These are phyloP conservation scores for Peromyscus californicus DNA, from an alignment of 2,113 vertebrate species.

Conservation along the genomic window DNA sequence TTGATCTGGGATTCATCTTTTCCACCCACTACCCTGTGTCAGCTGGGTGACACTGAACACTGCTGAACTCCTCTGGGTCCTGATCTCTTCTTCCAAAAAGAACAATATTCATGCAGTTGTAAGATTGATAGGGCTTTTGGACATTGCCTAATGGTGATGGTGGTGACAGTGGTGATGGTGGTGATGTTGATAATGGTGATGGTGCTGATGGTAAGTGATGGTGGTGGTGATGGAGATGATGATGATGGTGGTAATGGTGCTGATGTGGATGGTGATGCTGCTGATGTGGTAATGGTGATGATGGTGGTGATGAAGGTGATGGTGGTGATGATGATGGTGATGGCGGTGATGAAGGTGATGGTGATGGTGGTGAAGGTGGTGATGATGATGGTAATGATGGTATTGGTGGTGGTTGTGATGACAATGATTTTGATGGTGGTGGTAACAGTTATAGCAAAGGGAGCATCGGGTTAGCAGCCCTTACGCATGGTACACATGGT, in stretches of 20 bases:
- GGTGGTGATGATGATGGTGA: not conserved
- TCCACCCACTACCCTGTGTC: not conserved
- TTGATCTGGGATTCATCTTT: not conserved
- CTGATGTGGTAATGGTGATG: not conserved
- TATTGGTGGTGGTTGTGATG: not conserved
- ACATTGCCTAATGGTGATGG: not conserved
- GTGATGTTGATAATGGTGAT: accelerated
- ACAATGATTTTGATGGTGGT: not conserved
- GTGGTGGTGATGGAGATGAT: accelerated
- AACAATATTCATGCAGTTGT: not conserved
- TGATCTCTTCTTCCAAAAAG: not conserved
- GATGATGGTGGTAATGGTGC: not conserved
- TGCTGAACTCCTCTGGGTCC: not conserved
- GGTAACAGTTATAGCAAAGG: not conserved
- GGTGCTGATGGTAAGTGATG: accelerated
- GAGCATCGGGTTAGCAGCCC: not conserved
- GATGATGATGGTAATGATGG: too few relatives aligned
- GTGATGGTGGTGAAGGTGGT: not conserved
- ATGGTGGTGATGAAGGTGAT: not conserved
- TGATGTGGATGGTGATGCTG: not conserved
- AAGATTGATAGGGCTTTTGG: not conserved
- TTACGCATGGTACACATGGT: not conserved
- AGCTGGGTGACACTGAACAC: not conserved
- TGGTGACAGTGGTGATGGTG: not conserved
- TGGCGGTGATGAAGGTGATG: not conserved